Conservation (phyloP, 2,888 invertebrate species). For the Lithosia quadra region DNA sequence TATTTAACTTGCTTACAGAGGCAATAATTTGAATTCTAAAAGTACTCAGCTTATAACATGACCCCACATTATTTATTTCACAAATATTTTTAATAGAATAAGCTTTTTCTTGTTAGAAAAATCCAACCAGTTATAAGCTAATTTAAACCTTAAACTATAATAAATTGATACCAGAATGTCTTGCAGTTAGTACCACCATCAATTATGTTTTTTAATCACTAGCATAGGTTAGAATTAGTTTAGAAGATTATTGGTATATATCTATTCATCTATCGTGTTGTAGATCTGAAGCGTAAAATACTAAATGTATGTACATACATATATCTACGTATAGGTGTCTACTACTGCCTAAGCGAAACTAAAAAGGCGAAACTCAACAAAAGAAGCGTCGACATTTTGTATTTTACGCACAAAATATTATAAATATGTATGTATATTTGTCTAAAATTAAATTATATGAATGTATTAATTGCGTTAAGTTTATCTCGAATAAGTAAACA, state of each 20-base stretch:
- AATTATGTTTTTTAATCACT: constrained; percentile 57
- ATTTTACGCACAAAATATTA: constrained; percentile 70
- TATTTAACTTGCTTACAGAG: neutral
- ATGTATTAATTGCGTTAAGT: constrained; percentile 28
- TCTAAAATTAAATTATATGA: constrained; percentile 28
- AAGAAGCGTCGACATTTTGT: constrained; percentile 69
- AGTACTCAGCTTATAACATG: neutral
- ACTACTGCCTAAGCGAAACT: constrained; percentile 65
- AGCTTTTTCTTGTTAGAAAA: constrained; percentile 3
- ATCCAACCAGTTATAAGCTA: neutral
- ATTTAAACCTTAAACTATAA: neutral
- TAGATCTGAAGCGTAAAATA: constrained; percentile 67
- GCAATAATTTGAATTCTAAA: neutral
- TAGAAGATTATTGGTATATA: constrained; percentile 47
- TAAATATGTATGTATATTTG: constrained; percentile 43
- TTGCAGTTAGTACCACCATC: constrained; percentile 58
- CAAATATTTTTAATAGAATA: neutral
- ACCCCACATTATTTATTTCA: neutral
- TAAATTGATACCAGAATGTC: constrained; percentile 8
- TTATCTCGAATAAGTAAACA: constrained; percentile 35
- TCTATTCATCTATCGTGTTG: constrained; percentile 5
- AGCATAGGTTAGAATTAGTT: constrained; percentile 74
- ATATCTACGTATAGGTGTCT: constrained; percentile 40
- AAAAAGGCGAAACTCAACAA: constrained; percentile 67
- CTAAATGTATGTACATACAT: constrained; percentile 59